Base-by-base conservation (phyloP, 2,113 vertebrate genomes). In the Trogon surrucura region DNA sequence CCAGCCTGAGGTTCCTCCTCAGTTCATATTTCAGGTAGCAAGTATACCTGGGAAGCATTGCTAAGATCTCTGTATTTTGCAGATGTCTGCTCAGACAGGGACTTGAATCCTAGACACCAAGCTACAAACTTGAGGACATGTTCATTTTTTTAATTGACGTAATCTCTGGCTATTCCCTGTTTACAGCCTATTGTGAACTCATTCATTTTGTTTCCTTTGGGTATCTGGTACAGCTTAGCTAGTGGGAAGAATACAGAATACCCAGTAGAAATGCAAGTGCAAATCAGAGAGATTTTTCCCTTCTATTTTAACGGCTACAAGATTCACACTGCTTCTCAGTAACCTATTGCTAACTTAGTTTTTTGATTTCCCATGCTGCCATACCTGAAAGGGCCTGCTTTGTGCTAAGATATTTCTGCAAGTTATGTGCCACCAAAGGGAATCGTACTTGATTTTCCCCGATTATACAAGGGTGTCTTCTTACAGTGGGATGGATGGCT, bases 331-430 rank as follows among this genome's bases (percentile, higher is more conserved):
- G 13, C 48, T 91, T 38, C 38, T 95, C 77, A 92, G 88, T 79
- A 3, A 30, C n/a, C 27, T 79, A 64, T 47, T 84, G 34, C 30
- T 84, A 86, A 75, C 83, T 89, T 84, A 57, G 38, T 71, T 47
- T 84, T 96, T 86, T 94, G 21, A 90, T 97, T 96, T 93, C 80
- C 85, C 80, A 32, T 60, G 75, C 66, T 84, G n/a, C 36, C 47
- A 44, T 30, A 64, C 12, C 88, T 83, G 41, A 89, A 93, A 77
- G 22, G 66, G 7, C 19, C 44, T 62, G 47, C 44, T 90, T 74
- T 91, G 60, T 45, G 56, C 44, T 50, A 57, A 75, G 41, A 32
- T 83, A 53, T 70, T 74, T 79, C 74, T 89, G 50, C 16, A 88
- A 80, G n/a, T 36, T 11, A 13, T 10, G 22, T 47, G 23, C 36